A percentile compares a stretch with the other conserved stretches of the same genome.
Evolutionary conservation across 2,113 vertebrate species (phyloP).

Genomic region (Paedocypris sp.): DNA sequence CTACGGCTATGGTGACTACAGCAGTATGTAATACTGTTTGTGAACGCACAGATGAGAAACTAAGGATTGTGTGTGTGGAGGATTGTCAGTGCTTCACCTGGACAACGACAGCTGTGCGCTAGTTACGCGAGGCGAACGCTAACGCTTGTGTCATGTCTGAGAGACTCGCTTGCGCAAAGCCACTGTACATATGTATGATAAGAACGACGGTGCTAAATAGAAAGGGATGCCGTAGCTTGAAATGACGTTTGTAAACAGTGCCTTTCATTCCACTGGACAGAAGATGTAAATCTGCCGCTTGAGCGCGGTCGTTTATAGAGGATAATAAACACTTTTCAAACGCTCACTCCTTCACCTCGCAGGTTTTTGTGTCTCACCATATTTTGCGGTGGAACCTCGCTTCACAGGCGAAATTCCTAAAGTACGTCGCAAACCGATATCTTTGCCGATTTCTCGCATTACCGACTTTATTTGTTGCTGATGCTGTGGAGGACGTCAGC

Average conservation of each 20-base stretch:
- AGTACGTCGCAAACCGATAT: too few species aligned
- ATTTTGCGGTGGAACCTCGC: too few species aligned
- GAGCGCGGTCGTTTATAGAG: slow-evolving; percentile 33
- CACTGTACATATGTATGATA: slow-evolving; percentile 41
- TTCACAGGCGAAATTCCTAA: too few species aligned
- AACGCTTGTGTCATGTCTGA: slow-evolving; percentile 19
- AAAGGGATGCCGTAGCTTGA: slow-evolving; percentile 37
- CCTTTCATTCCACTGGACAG: slow-evolving; percentile 35
- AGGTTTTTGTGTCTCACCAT: slow-evolving; percentile 36
- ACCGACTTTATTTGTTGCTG: too few species aligned
- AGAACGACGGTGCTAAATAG: slow-evolving; percentile 34
- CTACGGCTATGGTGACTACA: slow-evolving; percentile 96
- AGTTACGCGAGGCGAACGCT: slow-evolving; percentile 32
- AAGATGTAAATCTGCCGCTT: slow-evolving; percentile 34
- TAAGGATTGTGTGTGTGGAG: slow-evolving; percentile 42
- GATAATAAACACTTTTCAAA: slow-evolving; percentile 43
- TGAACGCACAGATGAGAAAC: slow-evolving; percentile 38
- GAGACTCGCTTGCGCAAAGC: slow-evolving; percentile 33
- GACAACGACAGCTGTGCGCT: slow-evolving; percentile 35
- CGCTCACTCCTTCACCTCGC: slow-evolving; percentile 38
- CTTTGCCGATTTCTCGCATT: too few species aligned
- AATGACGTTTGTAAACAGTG: slow-evolving; percentile 41
- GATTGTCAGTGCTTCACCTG: slow-evolving; percentile 34
- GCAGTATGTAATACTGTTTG: slow-evolving; percentile 72
- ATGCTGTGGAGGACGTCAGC: too few species aligned